These are phyloP conservation scores for Eulemur coronatus DNA, from an alignment of 2,797 vertebrate genomes.

Conservation along the genomic window DNA sequence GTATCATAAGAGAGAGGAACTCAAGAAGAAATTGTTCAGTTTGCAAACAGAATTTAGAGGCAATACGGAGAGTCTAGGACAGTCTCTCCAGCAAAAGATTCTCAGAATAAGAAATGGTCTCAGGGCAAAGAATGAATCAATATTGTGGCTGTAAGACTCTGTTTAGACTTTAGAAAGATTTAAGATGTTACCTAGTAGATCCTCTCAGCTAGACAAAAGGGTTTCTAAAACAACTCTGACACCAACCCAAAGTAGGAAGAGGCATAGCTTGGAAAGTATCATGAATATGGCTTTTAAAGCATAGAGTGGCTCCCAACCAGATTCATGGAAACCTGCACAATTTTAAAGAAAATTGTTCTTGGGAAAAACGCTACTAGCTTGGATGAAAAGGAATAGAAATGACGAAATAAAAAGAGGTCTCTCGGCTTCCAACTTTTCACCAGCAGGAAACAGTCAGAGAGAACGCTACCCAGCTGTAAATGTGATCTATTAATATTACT, in stretches of 20 bases:
- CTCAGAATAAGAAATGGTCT: background rate
- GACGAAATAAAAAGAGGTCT: background rate
- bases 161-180: background rate
- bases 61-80: background rate
- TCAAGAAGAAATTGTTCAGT: background rate
- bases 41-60: background rate
- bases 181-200: background rate
- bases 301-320: background rate
- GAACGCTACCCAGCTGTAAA: background rate
- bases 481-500: background rate
- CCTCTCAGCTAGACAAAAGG: background rate
- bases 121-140: background rate
- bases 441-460: background rate
- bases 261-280: background rate
- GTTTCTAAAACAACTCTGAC: background rate
- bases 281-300: background rate
- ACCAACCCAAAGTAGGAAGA: background rate
- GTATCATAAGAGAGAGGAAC: background rate
- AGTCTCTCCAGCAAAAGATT: background rate
- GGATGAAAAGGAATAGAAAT: background rate
- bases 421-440: background rate
- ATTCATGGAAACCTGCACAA: background rate
- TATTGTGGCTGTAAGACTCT: background rate
- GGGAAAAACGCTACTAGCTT: background rate
- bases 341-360: background rate